These are phyloP conservation scores for Sphyrna mokarran DNA, from an alignment of 2,113 vertebrate genomes.

Conservation along the genomic window DNA sequence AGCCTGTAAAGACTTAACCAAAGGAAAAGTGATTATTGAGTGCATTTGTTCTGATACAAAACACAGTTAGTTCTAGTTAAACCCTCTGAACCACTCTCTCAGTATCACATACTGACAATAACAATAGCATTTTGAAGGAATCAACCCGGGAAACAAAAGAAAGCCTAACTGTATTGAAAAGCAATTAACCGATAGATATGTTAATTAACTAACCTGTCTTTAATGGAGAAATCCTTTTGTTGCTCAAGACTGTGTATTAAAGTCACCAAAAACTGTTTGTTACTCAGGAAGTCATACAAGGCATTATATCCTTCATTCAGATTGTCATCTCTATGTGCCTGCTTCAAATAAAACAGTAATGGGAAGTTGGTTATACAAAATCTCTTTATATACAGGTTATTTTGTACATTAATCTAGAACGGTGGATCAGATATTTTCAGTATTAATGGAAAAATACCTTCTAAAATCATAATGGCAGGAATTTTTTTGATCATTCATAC, in stretches of 20 bases:
- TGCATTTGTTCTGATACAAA: not conserved
- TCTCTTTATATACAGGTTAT: not conserved
- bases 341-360: conserved; percentile 38
- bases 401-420: not conserved
- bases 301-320: conserved; percentile 61
- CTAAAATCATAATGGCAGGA: not conserved
- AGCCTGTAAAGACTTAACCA: too few species aligned
- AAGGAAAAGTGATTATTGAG: not conserved
- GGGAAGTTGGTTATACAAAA: not conserved
- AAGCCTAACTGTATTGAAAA: not conserved
- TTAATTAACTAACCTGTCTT: conserved; percentile 56
- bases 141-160: not conserved
- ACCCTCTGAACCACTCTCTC: not conserved
- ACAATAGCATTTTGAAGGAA: not conserved
- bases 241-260: conserved; percentile 71
- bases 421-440: not conserved
- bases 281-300: conserved; percentile 64
- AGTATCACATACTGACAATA: not conserved
- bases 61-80: not conserved
- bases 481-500: not conserved
- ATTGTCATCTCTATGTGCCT: conserved; percentile 56
- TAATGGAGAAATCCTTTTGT: conserved; percentile 69
- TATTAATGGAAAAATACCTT: not conserved
- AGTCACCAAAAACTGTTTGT: conserved; percentile 65
- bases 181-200: not conserved